Base-by-base conservation (phyloP, 1,140 invertebrate species). In the Coptotermes formosanus region DNA sequence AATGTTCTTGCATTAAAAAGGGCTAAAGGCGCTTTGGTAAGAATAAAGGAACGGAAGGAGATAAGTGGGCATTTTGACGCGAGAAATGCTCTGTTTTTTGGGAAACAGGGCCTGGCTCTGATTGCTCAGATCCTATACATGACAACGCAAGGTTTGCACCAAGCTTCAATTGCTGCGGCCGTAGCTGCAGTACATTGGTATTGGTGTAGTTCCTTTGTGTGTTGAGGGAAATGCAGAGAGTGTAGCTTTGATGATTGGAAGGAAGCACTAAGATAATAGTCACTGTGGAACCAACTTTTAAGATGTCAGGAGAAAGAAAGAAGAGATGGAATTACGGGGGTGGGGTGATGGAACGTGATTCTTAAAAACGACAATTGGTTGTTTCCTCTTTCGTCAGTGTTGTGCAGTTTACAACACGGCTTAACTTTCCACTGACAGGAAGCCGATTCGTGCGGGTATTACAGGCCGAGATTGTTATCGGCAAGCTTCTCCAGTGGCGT, bases 281-380 rank as follows among this genome's bases (percentile, higher is more conserved):
- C 48, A 55, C 52, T 55, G 52, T 55, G 19, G 64, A 30, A n/a
- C 25, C 64, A 75, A 30, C n/a, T 75, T 25, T 75, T 75, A 30
- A 75, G 14, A 75, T 30, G n/a, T 30, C 64, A 75, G 64, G 64
- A 75, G 64, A 30, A 30, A 25, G 52, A 55, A 55, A 55, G 52
- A 21, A 55, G 52, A 21, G 52, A 55, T 55, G 52, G 52, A 55
- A 55, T 55, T 55, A 55, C 52, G 25, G 64, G 64, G 64, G 64
- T 75, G 64, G 64, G 25, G 25, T 75, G 64, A 30, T 75, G 64
- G 64, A 75, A 75, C 64, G 30, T 75, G 64, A 75, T 75, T 75
- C 64, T 75, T 75, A 75, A 75, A 75, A 75, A 75, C 64, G 64
- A 75, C 64, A 75, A 75, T 75, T 75, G 64, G 64, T 75, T 75